A percentile compares a stretch with the other conserved stretches of the same genome.
phyloP scores from a whole-genome alignment of 2,797 vertebrate species.

The Pitangus sulphuratus region DNA sequence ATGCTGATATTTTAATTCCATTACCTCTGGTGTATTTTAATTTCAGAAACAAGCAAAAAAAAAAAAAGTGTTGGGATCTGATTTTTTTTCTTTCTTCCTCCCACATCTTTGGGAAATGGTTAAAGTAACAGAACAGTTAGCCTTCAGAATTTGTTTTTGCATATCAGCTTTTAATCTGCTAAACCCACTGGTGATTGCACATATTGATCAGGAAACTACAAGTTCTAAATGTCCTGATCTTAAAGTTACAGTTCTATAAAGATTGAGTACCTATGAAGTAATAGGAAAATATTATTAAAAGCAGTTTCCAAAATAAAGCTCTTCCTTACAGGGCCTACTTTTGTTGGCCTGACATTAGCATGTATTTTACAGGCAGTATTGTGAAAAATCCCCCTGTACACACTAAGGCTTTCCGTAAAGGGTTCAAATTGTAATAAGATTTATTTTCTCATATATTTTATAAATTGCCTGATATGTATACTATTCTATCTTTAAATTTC shows the following conservation, averaged over 20 bases:
- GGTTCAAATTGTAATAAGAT: background rate
- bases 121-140: background rate
- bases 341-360: background rate
- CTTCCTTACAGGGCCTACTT: background rate
- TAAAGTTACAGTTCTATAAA: background rate
- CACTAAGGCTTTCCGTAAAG: background rate
- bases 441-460: background rate
- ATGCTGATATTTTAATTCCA: background rate
- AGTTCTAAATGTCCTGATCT: background rate
- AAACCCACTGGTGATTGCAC: background rate
- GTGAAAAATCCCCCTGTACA: background rate
- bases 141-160: background rate
- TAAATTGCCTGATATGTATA: background rate
- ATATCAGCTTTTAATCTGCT: background rate
- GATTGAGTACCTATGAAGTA: background rate
- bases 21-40: constrained; percentile 21
- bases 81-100: background rate
- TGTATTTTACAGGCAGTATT: background rate
- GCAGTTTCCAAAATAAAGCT: background rate
- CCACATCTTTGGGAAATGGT: background rate
- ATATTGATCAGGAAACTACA: background rate
- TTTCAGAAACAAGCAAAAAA: background rate
- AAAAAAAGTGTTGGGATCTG: background rate
- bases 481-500: background rate
- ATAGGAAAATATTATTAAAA: background rate